Conservation (phyloP, 2,797 vertebrate genomes). For the Gambusia yucatana region DNA sequence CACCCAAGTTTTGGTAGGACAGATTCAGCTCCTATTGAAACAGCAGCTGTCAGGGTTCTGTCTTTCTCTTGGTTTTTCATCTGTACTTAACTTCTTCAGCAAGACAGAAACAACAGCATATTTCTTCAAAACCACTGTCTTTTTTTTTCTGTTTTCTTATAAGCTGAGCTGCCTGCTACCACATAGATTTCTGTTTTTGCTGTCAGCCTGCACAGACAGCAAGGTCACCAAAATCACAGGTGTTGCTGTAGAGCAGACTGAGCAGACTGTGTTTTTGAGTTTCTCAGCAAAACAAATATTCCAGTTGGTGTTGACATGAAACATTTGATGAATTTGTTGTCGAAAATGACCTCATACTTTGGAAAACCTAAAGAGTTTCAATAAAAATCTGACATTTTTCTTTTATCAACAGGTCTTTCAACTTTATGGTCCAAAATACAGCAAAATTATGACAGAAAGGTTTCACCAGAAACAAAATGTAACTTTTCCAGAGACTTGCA, state of each 20-base stretch:
- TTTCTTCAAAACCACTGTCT: background rate
- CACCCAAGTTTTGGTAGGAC: conserved; percentile 93
- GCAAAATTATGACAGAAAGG: background rate
- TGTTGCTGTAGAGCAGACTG: background rate
- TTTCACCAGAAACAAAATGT: background rate
- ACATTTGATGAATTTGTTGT: background rate
- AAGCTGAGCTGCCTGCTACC: background rate
- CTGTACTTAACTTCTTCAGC: background rate
- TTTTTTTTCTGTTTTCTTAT: background rate
- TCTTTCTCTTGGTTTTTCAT: conserved; percentile 1
- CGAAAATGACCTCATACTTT: background rate
- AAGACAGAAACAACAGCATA: background rate
- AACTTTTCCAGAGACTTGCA: background rate
- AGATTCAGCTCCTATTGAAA: conserved; percentile 88
- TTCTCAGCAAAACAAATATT: background rate
- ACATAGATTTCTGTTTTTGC: background rate
- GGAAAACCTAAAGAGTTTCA: background rate
- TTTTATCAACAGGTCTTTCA: too few relatives aligned
- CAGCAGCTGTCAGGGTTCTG: background rate
- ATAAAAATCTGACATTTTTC: too few relatives aligned
- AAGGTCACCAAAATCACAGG: background rate
- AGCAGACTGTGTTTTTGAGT: background rate
- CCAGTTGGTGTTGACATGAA: background rate
- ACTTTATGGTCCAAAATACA: background rate
- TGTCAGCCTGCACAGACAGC: background rate